Evolutionary conservation across 1,140 invertebrate genomes (phyloP).

Genomic region (Penaeus japonicus): DNA sequence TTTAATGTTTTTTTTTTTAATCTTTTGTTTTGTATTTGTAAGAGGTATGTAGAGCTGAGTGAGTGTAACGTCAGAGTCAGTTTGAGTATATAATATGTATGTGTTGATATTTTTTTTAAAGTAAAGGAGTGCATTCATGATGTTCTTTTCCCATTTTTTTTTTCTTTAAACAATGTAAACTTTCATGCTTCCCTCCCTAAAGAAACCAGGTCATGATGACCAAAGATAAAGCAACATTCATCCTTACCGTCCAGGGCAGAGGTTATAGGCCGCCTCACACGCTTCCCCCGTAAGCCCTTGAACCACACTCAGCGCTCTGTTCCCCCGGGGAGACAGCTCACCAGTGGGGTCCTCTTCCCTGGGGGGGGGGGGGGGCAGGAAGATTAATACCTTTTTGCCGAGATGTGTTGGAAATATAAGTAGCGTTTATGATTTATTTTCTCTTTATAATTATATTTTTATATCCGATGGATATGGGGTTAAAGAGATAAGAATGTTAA

Average conservation of each 20-base stretch:
- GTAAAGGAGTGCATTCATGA: no score
- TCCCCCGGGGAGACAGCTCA: neutral
- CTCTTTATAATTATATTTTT: neutral
- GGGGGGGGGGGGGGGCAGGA: neutral
- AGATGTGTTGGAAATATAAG: neutral
- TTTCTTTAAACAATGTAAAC: no score
- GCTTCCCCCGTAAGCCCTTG: slow-evolving; percentile 22
- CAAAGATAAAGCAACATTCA: neutral
- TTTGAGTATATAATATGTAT: no score
- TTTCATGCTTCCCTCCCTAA: no score
- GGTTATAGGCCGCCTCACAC: slow-evolving; percentile 30
- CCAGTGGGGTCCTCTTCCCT: neutral
- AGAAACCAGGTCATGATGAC: neutral
- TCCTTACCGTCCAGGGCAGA: slow-evolving; percentile 18
- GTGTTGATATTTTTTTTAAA: no score
- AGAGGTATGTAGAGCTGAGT: no score
- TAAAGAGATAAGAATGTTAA: neutral
- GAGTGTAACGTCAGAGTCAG: no score
- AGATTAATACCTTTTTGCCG: neutral
- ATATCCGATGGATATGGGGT: neutral
- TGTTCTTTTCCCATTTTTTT: no score
- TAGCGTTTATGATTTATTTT: neutral
- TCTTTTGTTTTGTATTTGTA: no score
- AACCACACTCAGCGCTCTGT: slow-evolving; percentile 3
- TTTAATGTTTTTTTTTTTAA: no score